These are phyloP conservation scores for Astreopora myriophthalma DNA, from an alignment of 64 coral and sea anemone genomes.

Conservation along the genomic window DNA sequence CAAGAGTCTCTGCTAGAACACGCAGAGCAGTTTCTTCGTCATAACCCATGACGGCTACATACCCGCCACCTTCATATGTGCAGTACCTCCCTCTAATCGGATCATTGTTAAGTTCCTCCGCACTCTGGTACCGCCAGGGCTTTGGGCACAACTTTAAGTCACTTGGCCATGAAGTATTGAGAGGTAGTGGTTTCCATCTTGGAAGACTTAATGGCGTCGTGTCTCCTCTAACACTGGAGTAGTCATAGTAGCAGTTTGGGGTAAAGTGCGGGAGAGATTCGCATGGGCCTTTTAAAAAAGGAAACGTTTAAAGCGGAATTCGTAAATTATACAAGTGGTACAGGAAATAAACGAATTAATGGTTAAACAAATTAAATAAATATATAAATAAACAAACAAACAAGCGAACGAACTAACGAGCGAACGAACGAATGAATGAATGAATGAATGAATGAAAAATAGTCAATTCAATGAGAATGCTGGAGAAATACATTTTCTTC, in stretches of 20 bases:
- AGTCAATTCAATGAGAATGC: no score
- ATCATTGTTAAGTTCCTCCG: neutral
- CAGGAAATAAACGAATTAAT: no score
- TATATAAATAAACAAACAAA: no score
- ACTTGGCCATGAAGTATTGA: neutral
- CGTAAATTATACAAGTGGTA: no score
- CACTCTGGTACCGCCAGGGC: slow-evolving; percentile 1
- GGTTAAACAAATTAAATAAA: no score
- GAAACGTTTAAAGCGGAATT: neutral
- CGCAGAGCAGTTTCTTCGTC: neutral
- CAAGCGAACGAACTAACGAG: no score
- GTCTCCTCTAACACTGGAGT: neutral
- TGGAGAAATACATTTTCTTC: no score
- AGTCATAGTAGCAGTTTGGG: neutral
- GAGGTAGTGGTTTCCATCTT: neutral
- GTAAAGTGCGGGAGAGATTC: neutral
- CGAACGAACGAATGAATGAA: no score
- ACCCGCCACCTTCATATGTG: neutral
- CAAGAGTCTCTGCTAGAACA: neutral
- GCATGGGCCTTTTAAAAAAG: neutral
- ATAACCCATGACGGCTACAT: neutral
- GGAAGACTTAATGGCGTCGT: neutral
- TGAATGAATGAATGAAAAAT: no score
- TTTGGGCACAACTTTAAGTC: neutral
- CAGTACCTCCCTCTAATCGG: neutral